Evolutionary conservation across 2,888 invertebrate species (phyloP), one percentile per base, ranked within the genome.

Genomic region (Elmis aenea): DNA sequence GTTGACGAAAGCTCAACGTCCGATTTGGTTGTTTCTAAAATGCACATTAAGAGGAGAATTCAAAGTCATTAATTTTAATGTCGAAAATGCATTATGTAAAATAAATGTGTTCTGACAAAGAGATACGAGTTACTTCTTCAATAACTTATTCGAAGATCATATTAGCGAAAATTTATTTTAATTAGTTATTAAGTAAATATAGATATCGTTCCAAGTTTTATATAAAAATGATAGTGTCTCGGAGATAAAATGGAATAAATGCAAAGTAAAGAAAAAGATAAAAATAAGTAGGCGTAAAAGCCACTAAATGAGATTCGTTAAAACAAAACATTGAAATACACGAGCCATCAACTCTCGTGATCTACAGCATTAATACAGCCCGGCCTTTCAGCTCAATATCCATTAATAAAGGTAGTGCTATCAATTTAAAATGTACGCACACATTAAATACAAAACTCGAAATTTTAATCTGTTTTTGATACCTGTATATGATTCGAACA

Each of bases 401-500:
- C 55, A 59, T 57, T 58, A 57, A 59, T 59, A 57, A 56, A 54
- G 56, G 52, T 46, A 49, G 48, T 54, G 54, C 56, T 55, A 58
- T 57, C 55, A 57, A 54, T 55, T 58, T 52, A 48, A 56, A 55
- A 57, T 55, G 57, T 56, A 56, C 55, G 50, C 49, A 52, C 51
- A 57, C 55, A 52, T 59, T 58, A 59, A 58, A 58, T 58, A 57
- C 55, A 58, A 54, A 57, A 57, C 55, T 53, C 48, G 49, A 51
- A 54, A 51, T 48, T 51, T 61, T 63, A 64, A 65, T 64, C 64
- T 62, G 57, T 60, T 58, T 59, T 55, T 62, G 62, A 65, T 64
- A 63, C 59, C 57, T 59, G 57, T 56, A 57, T 62, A 61, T 61
- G 61, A 59, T 58, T 58, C 52, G 59, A 61, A 64, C 65, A 65